phyloP scores from a whole-genome alignment of 2,888 invertebrate species.

The Willowsia nigromaculata region DNA sequence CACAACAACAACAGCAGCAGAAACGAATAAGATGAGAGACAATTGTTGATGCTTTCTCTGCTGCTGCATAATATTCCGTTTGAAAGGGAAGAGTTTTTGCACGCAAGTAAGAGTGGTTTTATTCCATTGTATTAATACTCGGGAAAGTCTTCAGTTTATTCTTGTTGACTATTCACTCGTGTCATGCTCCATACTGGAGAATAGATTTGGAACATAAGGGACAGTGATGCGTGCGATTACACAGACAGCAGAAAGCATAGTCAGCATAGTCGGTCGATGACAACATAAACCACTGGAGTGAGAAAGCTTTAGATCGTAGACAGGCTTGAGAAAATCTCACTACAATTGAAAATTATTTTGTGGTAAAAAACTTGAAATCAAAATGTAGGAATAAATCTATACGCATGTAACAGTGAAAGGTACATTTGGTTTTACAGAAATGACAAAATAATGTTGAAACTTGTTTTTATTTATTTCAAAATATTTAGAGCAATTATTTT shows the following conservation, averaged over 20 bases:
- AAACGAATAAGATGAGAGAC: constrained; percentile 50
- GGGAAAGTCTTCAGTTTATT: constrained; percentile 57
- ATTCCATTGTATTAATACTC: constrained; percentile 19
- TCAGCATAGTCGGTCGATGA: not conserved
- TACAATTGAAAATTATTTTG: not conserved
- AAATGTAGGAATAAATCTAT: not conserved
- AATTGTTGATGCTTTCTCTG: constrained; percentile 72
- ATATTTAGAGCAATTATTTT: not conserved
- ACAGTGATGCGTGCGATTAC: constrained; percentile 28
- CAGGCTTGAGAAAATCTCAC: not conserved
- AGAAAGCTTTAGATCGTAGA: not conserved
- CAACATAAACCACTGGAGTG: not conserved
- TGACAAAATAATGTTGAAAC: too few species aligned
- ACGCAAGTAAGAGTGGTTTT: constrained; percentile 55
- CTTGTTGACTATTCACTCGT: constrained; percentile 63
- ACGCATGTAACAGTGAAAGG: too few species aligned
- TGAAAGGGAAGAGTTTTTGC: constrained; percentile 27
- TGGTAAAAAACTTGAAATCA: not conserved
- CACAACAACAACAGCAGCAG: constrained; percentile 37
- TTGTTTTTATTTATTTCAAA: not conserved
- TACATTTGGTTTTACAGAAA: too few species aligned
- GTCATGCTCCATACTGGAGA: constrained; percentile 40
- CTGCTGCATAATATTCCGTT: not conserved
- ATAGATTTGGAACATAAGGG: constrained; percentile 53
- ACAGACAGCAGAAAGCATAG: constrained; percentile 6